Evolutionary conservation across 2,113 vertebrate species (phyloP), one percentile per base, ranked within the genome.

Genomic region (Garra rufa): DNA sequence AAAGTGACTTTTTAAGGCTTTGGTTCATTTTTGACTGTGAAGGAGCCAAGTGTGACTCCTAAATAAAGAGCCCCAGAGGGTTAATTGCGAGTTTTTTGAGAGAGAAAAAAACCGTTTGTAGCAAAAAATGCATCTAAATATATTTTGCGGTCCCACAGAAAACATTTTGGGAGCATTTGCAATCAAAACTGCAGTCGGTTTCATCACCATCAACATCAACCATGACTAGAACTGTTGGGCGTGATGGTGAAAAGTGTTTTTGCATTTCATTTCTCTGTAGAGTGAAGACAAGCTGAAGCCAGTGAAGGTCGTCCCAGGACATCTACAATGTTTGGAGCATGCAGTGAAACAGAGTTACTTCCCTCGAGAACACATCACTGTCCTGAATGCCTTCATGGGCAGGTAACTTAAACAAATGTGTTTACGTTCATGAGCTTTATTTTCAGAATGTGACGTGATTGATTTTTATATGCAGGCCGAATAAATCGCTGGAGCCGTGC

Each of bases 271-370:
- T 3, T 61, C 4, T 83, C 2, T 76, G 19, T 43, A 99, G 98
- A 98, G 97, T 76, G 98, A 99, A 91, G 97, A 98, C 74, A 98
- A 98, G 86, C 91, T 97, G 87, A 98, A 97, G 93, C 93, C 96
- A 5, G 93, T 97, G 76, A 87, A 92, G 3, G 96, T 96, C 65
- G 95, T 99, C 30, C 92, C 95, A 0, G 98, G 97, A 19, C 97
- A 98, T 86, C 93, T 99, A 83, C 95, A 96, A 89, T 93, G 93
- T 2, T 86, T 99, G 91, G 96, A 97, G 87, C 96, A 99, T 46
- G 87, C 96, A 10, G 96, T 97, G n/a, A 95, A 95, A 50, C 97
- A 99, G 92, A 95, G 96, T 88, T 99, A 99, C 88, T 99, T 99
- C 90, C 97, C 97, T 28, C 95, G 94, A 91, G 93, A 96, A 41